These are phyloP conservation scores for Nephrotoma guestfalica DNA, from an alignment of 2,888 invertebrate species.

Conservation along the genomic window DNA sequence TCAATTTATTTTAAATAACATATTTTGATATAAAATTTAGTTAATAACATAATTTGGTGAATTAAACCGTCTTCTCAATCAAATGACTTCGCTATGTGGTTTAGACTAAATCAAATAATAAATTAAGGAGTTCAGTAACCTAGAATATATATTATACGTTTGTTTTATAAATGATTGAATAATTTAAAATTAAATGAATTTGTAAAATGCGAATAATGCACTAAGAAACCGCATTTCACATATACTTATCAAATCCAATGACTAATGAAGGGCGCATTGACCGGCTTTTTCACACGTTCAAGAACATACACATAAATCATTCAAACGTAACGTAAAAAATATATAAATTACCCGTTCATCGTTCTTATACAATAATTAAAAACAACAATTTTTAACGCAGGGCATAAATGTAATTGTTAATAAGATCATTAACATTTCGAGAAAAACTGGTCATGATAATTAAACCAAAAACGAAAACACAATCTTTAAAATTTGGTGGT, in stretches of 20 bases:
- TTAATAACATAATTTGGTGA: too few relatives aligned
- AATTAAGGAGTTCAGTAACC: not conserved
- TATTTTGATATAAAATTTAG: too few relatives aligned
- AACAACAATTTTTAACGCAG: not conserved
- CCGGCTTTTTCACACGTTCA: not conserved
- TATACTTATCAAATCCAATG: not conserved
- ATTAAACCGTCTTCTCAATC: too few relatives aligned
- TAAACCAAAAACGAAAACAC: not conserved
- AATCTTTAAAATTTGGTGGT: not conserved
- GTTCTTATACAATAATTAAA: not conserved
- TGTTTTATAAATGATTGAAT: too few relatives aligned
- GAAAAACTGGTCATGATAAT: not conserved
- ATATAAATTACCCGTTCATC: not conserved
- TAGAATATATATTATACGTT: not conserved
- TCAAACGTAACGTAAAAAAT: not conserved
- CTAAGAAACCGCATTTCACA: not conserved
- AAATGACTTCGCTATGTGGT: too few relatives aligned
- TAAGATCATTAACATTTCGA: not conserved
- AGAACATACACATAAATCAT: not conserved
- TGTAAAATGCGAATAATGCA: not conserved
- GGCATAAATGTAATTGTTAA: not conserved
- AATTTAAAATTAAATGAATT: not conserved
- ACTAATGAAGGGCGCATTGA: not conserved
- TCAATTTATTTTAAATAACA: too few relatives aligned
- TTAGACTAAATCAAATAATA: too few relatives aligned